phyloP scores from a whole-genome alignment of 2,113 vertebrate species.

The Dipodomys stephensi region DNA sequence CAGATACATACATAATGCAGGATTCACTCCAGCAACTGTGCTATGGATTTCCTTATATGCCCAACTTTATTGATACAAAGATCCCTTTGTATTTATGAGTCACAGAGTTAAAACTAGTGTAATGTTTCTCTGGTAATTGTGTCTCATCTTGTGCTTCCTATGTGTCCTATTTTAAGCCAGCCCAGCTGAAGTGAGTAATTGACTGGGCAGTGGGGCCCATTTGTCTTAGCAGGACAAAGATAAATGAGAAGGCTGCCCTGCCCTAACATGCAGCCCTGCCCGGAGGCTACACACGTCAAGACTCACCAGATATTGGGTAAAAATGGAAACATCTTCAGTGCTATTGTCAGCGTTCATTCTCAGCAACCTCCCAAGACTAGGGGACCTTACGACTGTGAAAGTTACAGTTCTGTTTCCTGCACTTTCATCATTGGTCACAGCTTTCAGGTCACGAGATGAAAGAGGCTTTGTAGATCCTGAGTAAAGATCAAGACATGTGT shows the following conservation, averaged over 20 bases:
- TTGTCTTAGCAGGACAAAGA: slow-evolving; percentile 9
- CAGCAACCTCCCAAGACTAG: slow-evolving; percentile 91
- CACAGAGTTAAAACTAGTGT: background rate
- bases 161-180: slow-evolving; percentile 60
- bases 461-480: slow-evolving; percentile 89
- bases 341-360: slow-evolving; percentile 83
- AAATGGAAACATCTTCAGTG: slow-evolving; percentile 88
- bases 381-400: slow-evolving; percentile 87
- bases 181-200: slow-evolving; percentile 25
- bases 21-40: background rate
- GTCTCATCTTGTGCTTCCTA: background rate
- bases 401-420: slow-evolving; percentile 89
- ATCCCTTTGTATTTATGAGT: background rate
- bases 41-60: slow-evolving; percentile 44
- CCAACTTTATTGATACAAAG: background rate
- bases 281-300: background rate
- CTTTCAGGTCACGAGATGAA: slow-evolving; percentile 88
- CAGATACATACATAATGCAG: background rate
- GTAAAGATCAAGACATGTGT: slow-evolving; percentile 9
- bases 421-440: slow-evolving; percentile 90
- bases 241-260: background rate
- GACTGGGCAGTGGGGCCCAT: background rate
- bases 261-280: background rate
- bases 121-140: background rate
- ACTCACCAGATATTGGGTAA: slow-evolving; percentile 94